Percentiles rank a stretch among this genome's conserved stretches.
phyloP scores from a whole-genome alignment of 2,113 vertebrate species.

The Recurvirostra avosetta region DNA sequence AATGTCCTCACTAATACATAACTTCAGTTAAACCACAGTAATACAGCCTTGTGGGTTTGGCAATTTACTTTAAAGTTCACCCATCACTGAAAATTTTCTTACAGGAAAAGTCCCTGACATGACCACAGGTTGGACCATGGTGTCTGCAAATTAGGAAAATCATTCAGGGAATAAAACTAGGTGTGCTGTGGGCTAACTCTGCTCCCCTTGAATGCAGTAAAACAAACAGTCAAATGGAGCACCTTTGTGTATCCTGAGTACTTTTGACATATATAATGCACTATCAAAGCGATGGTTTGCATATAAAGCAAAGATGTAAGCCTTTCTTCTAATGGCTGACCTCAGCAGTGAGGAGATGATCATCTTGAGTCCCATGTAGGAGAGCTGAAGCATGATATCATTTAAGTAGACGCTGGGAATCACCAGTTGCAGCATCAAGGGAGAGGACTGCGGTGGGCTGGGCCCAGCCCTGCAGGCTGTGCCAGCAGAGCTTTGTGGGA shows the following conservation, averaged over 20 bases:
- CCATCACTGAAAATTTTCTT: neutral
- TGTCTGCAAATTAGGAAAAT: neutral
- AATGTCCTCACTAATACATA: neutral
- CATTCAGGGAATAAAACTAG: neutral
- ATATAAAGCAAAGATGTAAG: neutral
- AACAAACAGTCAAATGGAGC: neutral
- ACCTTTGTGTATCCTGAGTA: neutral
- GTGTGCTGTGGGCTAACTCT: neutral
- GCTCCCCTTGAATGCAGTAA: neutral
- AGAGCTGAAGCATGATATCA: neutral
- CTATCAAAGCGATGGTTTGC: neutral
- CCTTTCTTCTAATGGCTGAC: neutral
- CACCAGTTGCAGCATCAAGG: neutral
- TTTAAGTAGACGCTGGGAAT: neutral
- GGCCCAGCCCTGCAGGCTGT: neutral
- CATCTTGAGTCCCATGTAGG: neutral
- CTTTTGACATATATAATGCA: neutral
- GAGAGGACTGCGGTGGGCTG: neutral
- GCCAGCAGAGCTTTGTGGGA: neutral
- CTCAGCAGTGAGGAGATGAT: neutral
- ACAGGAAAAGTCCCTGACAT: neutral
- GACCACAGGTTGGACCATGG: accelerated
- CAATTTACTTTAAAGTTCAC: neutral
- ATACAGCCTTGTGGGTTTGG: neutral
- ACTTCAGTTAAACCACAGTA: neutral